phyloP scores from a whole-genome alignment of 2,113 vertebrate genomes.

The Eclectus roratus region DNA sequence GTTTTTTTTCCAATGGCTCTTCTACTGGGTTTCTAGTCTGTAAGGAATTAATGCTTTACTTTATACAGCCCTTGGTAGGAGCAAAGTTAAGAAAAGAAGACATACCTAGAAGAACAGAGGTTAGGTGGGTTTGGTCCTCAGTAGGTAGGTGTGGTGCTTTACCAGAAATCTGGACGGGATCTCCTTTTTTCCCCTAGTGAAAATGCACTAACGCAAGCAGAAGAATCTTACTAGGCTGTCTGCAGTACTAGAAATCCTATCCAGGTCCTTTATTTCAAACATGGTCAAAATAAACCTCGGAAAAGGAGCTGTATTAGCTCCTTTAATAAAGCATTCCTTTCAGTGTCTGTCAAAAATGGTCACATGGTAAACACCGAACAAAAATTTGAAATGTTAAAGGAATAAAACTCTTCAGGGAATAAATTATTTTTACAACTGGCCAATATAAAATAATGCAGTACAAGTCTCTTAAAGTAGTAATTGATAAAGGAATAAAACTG shows the following conservation, averaged over 20 bases:
- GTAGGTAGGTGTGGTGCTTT: not conserved
- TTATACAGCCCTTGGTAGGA: not conserved
- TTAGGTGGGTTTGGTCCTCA: not conserved
- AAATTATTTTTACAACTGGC: slow-evolving; percentile 62
- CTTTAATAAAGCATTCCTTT: slow-evolving; percentile 1
- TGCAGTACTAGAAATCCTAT: not conserved
- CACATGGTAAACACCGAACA: slow-evolving; percentile 31
- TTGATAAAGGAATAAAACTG: slow-evolving; percentile 64
- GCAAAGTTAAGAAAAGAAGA: not conserved
- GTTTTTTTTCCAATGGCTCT: not conserved
- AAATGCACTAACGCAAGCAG: not conserved
- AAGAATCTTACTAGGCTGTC: not conserved
- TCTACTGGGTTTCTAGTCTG: not conserved
- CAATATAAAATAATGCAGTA: slow-evolving; percentile 65
- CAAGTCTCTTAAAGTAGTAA: slow-evolving; percentile 54
- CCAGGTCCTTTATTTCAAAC: not conserved
- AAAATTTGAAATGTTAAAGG: slow-evolving; percentile 56
- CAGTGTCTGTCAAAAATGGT: not conserved
- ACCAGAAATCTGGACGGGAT: not conserved
- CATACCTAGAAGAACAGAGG: not conserved
- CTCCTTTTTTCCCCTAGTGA: not conserved
- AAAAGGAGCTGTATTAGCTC: not conserved
- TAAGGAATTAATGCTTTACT: not conserved
- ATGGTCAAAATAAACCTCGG: not conserved
- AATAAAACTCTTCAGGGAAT: slow-evolving; percentile 37